Base-by-base conservation (phyloP, 2,888 invertebrate species). In the Phyllotreta cruciferae region DNA sequence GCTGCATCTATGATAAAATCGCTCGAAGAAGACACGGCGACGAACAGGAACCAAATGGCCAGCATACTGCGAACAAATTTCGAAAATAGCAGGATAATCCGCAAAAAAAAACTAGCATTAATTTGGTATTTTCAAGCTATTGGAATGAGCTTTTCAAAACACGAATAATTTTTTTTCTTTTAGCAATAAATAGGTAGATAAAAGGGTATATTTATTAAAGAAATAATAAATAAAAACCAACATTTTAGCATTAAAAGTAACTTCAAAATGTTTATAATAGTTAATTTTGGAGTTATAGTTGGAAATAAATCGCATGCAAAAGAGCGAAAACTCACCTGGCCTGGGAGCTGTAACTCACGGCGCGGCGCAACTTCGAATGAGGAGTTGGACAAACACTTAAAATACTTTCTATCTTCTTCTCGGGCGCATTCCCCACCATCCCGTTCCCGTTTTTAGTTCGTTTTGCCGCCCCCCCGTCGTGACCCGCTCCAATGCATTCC, bases 21-120 rank as follows among this genome's bases (percentile, higher is more conserved):
- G 69, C 78, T 76, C 10, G 80, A 75, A 56, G 78, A 70, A 38
- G 78, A 77, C 61, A 80, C 65, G 56, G 75, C 71, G 63, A 75
- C 74, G 66, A 81, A 74, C 62, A 81, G 73, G 66, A 81, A 74
- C 80, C 80, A 81, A 70, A 78, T 77, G 66, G 76, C 74, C 74
- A 80, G 76, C 81, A 82, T 81, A 73, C 80, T 82, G 70, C 13
- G 77, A n/a, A 52, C 42, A 49, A 39, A 55, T 56, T 47, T 35
- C 10, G 1, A 11, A 57, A 38, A 35, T 37, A 14, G 8, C 6
- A 13, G 13, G 11, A 36, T 14, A 24, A 34, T 34, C 10, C 6
- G 44, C 4, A n/a, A 9, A 11, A 6, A 24, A 14, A 47, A 47
- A 24, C 14, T 3, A 6, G 13, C 47, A 3, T 24, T 24, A 24